A percentile compares a stretch with the other conserved stretches of the same genome.
Conservation (phyloP, 37 sponge, comb jelly and placozoan species). For the Theonella swinhoei region DNA sequence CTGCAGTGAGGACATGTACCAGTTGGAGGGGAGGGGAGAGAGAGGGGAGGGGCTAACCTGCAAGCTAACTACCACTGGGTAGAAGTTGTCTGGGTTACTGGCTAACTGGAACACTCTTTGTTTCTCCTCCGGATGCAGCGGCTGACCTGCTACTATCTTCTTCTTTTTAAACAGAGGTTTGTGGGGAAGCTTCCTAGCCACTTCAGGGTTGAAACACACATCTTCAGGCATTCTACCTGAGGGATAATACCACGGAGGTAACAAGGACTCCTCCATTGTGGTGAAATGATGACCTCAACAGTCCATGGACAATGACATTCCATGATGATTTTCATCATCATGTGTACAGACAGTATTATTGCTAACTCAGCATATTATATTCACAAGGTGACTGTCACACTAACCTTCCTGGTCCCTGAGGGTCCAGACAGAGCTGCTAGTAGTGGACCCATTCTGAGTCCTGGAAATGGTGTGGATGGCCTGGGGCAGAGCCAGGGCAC, state of each 20-base stretch:
- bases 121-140: conserved; percentile 19
- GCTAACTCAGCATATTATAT: too few relatives aligned
- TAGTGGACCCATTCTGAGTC: not conserved
- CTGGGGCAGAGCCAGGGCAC: conserved; percentile 36
- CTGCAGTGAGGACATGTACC: conserved; percentile 15
- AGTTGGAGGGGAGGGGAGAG: not conserved
- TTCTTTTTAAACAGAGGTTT: conserved; percentile 2
- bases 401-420: conserved; percentile 20
- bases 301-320: too few relatives aligned
- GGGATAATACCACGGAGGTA: not conserved
- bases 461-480: not conserved
- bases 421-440: conserved; percentile 21
- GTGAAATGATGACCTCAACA: too few relatives aligned
- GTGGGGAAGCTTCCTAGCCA: conserved; percentile 15
- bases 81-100: conserved; percentile 45
- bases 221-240: conserved; percentile 49
- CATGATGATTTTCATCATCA: too few relatives aligned
- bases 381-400: too few relatives aligned
- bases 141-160: not conserved
- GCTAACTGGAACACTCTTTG: conserved; percentile 54
- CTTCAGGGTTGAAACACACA: conserved; percentile 54
- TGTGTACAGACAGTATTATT: too few relatives aligned
- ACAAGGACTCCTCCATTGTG: too few relatives aligned
- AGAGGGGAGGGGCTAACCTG: not conserved
- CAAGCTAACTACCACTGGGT: conserved; percentile 27